Base-by-base conservation (phyloP, 1,140 invertebrate genomes). In the Drosophila truncata region DNA sequence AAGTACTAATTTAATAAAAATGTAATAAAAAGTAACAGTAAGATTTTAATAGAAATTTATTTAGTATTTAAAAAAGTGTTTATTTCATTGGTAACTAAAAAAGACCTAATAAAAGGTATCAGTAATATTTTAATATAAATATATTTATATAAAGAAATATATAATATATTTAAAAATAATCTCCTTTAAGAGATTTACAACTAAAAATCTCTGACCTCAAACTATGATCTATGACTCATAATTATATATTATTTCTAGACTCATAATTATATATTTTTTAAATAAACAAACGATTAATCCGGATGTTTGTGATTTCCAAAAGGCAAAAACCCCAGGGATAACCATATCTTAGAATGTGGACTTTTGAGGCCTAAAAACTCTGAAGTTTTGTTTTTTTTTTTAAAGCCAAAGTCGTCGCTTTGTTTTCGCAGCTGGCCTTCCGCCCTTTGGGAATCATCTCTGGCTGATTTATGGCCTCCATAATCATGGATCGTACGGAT, bases 371-470 rank as follows among this genome's bases (percentile, higher is more conserved):
- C 29, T 31, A 31, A 50, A 29, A 37, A n/a, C 9, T 25, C 52
- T 25, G 13, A 33, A 31, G 6, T 31, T 52, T 50, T 31, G n/a
- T n/a, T n/a, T n/a, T 29, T 1, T 5, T 29, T 25, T 29, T 29
- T 1, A 29, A 29, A 9, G 6, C 27, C 27, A 29, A 29, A 29
- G 27, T 31, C 4, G 14, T 14, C 4, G 29, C 8, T 35, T 54
- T 20, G 50, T 35, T 54, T 54, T 35, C 13, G 52, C 52, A 55
- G 52, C 52, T 55, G 52, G 52, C 35, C 52, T 55, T 54, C 50
- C 31, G 20, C 31, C 50, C 50, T 54, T 37, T 55, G 52, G 52
- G 52, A 55, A 37, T 55, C 52, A 55, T 55, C 52, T 55, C 52
- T 4, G 20, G 1, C 52, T 55, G 52, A 55, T 55, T 54, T 54